phyloP scores from a whole-genome alignment of 2,797 vertebrate genomes.

The Lateolabrax maculatus region DNA sequence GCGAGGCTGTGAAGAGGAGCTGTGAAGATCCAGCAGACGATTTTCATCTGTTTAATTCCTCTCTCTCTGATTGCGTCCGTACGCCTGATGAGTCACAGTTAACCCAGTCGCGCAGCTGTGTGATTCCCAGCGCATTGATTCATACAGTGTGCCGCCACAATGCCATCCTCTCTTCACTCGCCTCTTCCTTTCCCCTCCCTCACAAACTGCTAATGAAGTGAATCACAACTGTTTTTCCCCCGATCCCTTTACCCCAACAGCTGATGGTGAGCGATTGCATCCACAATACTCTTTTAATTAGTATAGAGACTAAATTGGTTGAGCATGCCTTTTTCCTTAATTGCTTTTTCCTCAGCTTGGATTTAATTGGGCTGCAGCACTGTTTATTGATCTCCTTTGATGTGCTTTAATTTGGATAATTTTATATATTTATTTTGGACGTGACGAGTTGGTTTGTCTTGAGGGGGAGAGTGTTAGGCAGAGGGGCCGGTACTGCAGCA shows the following conservation, averaged over 20 bases:
- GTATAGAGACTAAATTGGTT: slow-evolving; percentile 89
- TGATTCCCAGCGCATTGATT: slow-evolving; percentile 68
- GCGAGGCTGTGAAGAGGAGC: slow-evolving; percentile 63
- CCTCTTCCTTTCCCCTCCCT: slow-evolving; percentile 58
- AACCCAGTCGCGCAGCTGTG: slow-evolving; percentile 79
- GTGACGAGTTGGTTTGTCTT: slow-evolving; percentile 76
- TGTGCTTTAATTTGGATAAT: slow-evolving; percentile 88
- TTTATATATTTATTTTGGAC: slow-evolving; percentile 86
- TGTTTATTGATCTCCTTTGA: slow-evolving; percentile 90
- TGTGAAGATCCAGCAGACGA: slow-evolving; percentile 73
- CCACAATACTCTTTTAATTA: slow-evolving; percentile 90
- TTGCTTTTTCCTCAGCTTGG: slow-evolving; percentile 87
- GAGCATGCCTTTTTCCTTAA: slow-evolving; percentile 89
- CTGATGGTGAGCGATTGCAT: slow-evolving; percentile 89
- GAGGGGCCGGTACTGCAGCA: slow-evolving; percentile 48
- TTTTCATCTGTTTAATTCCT: slow-evolving; percentile 77
- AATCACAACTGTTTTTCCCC: slow-evolving; percentile 81
- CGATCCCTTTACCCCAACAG: slow-evolving; percentile 82
- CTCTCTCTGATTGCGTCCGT: slow-evolving; percentile 72
- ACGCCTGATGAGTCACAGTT: slow-evolving; percentile 80
- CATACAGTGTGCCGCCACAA: slow-evolving; percentile 54
- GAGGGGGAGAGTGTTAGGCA: slow-evolving; percentile 50
- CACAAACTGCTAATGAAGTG: slow-evolving; percentile 82
- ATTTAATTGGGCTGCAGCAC: slow-evolving; percentile 88
- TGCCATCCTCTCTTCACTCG: slow-evolving; percentile 52